These are phyloP conservation scores for Tachysurus fulvidraco DNA, from an alignment of 2,113 vertebrate genomes.

Conservation along the genomic window DNA sequence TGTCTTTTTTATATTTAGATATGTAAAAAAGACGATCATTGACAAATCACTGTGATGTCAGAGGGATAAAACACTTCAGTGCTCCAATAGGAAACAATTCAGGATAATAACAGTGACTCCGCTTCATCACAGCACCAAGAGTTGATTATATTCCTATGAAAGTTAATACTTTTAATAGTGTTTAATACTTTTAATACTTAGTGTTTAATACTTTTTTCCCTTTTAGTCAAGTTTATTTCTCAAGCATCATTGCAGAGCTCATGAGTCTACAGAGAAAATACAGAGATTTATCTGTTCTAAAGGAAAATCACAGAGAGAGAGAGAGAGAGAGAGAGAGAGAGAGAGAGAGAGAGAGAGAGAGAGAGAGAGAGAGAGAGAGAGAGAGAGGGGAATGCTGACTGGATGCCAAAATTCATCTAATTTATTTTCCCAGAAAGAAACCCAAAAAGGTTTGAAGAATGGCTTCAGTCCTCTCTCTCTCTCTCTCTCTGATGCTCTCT, in stretches of 20 bases:
- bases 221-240: background rate
- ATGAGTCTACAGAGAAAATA: background rate
- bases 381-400: no score
- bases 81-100: no score
- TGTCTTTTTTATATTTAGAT: no score
- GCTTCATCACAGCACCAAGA: background rate
- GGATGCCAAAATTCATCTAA: background rate
- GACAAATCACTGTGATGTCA: background rate
- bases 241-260: background rate
- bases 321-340: background rate
- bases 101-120: background rate
- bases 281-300: background rate
- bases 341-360: background rate
- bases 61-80: background rate
- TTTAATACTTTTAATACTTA: no score
- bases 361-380: background rate
- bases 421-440: background rate
- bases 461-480: background rate
- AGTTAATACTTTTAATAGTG: no score
- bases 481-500: background rate
- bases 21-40: background rate
- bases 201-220: no score
- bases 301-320: constrained; percentile 3
- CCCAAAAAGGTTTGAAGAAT: background rate
- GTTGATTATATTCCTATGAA: background rate